These are phyloP conservation scores for Todiramphus saurophagus DNA, from an alignment of 2,113 vertebrate species.

Conservation along the genomic window DNA sequence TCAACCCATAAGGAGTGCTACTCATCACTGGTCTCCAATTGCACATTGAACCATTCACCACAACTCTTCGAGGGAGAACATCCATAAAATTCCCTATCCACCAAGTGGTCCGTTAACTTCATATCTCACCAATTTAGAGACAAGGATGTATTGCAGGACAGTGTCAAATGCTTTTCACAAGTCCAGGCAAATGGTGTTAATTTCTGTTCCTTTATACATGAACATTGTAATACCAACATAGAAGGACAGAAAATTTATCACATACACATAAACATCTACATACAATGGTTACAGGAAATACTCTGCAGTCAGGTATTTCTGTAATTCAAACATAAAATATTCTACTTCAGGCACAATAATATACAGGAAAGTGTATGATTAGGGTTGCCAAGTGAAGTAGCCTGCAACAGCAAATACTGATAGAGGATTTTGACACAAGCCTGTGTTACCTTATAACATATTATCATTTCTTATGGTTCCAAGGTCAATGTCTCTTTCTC, in stretches of 20 bases:
- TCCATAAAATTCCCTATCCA: background rate
- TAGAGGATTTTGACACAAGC: conserved; percentile 67
- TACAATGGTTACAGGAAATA: background rate
- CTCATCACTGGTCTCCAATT: rapidly evolving
- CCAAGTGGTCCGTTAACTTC: background rate
- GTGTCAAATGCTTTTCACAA: background rate
- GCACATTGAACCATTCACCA: background rate
- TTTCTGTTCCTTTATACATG: background rate
- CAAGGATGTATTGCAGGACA: background rate
- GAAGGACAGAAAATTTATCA: background rate
- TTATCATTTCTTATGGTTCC: conserved; percentile 79
- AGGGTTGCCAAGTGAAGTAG: conserved; percentile 10
- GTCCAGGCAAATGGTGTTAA: too few species aligned
- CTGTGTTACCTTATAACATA: conserved; percentile 74
- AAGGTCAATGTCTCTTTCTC: conserved; percentile 85
- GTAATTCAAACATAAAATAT: conserved; percentile 23
- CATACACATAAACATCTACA: background rate
- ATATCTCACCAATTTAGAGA: background rate
- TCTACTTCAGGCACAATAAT: conserved; percentile 51
- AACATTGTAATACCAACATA: rapidly evolving
- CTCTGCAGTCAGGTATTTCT: background rate
- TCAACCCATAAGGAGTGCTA: rapidly evolving
- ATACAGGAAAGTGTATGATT: conserved; percentile 50
- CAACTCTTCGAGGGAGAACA: background rate
- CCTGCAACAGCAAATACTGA: conserved; percentile 43